Conservation (phyloP, 1,140 invertebrate genomes). For the Brachionus rubens region DNA sequence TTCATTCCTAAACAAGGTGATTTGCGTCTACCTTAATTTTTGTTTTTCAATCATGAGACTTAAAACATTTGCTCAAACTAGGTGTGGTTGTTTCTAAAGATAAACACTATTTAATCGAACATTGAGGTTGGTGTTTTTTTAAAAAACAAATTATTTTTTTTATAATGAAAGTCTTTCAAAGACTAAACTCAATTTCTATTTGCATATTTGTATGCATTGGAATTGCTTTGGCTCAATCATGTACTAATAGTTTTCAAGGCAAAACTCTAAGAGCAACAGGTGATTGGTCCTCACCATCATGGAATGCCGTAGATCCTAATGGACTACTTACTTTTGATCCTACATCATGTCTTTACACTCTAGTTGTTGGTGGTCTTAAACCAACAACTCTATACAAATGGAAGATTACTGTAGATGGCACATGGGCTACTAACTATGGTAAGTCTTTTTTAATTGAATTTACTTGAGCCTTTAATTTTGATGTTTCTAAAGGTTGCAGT, state of each 20-base stretch:
- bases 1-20: neutral
- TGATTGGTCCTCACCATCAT: constrained; percentile 27
- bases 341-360: neutral
- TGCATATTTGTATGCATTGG: neutral
- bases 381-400: constrained; percentile 3
- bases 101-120: no score
- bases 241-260: constrained; percentile 8
- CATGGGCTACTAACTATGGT: constrained; percentile 30
- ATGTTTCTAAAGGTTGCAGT: constrained; percentile 19
- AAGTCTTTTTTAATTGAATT: neutral
- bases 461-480: no score
- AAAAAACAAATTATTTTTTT: no score
- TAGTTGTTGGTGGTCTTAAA: constrained; percentile 5
- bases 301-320: constrained; percentile 10
- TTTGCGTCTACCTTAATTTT: neutral
- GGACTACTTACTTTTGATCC: constrained; percentile 31
- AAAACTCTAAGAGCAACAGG: constrained; percentile 9
- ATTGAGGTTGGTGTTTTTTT: no score
- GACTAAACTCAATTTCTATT: neutral
- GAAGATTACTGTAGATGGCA: constrained; percentile 31
- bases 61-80: neutral
- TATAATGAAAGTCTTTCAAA: neutral
- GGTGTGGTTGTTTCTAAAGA: neutral
- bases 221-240: neutral
- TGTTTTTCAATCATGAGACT: neutral